Evolutionary conservation across 2,113 vertebrate genomes (phyloP).

Genomic region (Lampris megalopsis): DNA sequence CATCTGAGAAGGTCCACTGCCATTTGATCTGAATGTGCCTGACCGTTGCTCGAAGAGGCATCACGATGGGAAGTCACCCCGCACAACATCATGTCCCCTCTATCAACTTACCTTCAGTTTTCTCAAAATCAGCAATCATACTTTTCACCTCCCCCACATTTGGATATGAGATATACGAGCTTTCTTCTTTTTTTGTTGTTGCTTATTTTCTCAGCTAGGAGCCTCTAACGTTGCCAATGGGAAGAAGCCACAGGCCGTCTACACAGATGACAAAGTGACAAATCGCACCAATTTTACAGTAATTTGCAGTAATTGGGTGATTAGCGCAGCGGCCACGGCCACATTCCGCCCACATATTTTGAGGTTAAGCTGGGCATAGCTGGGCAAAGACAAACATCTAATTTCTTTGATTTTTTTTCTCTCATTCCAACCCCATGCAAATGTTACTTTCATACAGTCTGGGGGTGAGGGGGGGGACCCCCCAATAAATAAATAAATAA

Average conservation of each 20-base stretch:
- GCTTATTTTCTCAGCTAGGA: conserved; percentile 6
- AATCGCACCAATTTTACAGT: conserved; percentile 30
- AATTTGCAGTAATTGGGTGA: conserved; percentile 39
- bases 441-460: conserved; percentile 11
- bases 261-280: conserved; percentile 37
- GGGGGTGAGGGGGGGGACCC: conserved; percentile 27
- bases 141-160: conserved; percentile 32
- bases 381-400: neutral
- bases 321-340: conserved; percentile 20
- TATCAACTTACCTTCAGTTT: conserved; percentile 51
- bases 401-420: conserved; percentile 29
- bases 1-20: neutral
- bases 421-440: neutral
- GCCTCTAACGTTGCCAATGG: conserved; percentile 13
- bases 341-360: neutral
- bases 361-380: neutral
- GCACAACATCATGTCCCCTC: conserved; percentile 8
- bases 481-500: conserved; percentile 7
- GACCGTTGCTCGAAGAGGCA: neutral
- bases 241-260: conserved; percentile 33
- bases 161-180: conserved; percentile 7
- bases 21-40: conserved; percentile 11
- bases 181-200: neutral
- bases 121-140: conserved; percentile 24
- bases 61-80: neutral